A percentile compares a stretch with the other conserved stretches of the same genome.
phyloP scores from a whole-genome alignment of 1,140 invertebrate species.

The Papilio polytes region DNA sequence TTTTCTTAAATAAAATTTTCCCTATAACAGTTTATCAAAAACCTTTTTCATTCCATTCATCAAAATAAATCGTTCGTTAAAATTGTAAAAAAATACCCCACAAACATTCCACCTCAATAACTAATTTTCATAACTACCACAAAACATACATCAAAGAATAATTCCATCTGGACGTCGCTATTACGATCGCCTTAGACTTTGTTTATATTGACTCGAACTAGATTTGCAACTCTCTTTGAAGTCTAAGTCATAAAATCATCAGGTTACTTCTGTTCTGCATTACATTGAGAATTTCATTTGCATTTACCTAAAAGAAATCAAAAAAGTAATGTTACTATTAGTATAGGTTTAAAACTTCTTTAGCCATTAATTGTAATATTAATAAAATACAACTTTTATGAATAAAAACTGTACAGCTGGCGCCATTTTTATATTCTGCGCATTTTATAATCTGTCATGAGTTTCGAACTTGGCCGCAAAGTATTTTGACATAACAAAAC shows the following conservation, averaged over 20 bases:
- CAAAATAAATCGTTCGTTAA: not conserved
- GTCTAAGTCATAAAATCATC: conserved; percentile 30
- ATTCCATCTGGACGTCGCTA: not conserved
- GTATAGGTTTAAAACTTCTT: not conserved
- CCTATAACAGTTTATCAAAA: too few relatives aligned
- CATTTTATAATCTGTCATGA: conserved; percentile 21
- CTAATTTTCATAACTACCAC: not conserved
- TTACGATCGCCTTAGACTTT: not conserved
- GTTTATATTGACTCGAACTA: conserved; percentile 29
- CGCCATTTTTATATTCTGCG: not conserved
- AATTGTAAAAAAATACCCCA: not conserved
- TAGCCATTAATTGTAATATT: not conserved
- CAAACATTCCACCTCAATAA: not conserved
- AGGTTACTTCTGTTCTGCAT: not conserved
- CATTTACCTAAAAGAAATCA: not conserved
- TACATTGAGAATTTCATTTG: not conserved
- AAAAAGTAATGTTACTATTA: not conserved
- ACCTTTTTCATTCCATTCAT: too few relatives aligned
- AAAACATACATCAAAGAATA: conserved; percentile 22
- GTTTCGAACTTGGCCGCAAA: not conserved
- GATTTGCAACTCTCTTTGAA: conserved; percentile 29
- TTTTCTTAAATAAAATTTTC: not conserved
- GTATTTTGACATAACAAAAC: not conserved
- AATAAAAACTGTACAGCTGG: not conserved
- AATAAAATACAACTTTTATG: not conserved